Evolutionary conservation across 2,888 invertebrate species (phyloP).

Genomic region (Gibbula magus): DNA sequence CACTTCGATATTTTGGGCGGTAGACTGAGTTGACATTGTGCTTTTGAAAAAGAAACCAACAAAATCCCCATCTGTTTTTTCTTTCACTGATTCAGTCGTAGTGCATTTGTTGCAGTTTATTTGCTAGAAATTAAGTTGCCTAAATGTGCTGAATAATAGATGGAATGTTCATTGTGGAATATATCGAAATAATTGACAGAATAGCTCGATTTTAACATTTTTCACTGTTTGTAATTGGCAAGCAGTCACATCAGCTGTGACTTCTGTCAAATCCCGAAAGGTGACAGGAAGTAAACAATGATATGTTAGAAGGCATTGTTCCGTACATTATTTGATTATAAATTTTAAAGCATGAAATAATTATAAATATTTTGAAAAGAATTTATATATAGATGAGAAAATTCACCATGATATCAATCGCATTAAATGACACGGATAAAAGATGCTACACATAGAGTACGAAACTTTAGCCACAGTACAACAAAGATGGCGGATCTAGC

Average conservation of each 20-base stretch:
- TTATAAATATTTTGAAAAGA: too few species aligned
- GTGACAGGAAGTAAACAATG: slow-evolving; percentile 5
- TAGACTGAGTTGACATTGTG: neutral
- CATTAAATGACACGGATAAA: neutral
- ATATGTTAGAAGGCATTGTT: too few species aligned
- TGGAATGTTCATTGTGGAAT: too few species aligned
- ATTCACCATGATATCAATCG: too few species aligned
- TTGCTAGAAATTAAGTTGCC: neutral
- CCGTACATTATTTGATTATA: too few species aligned
- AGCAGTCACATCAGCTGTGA: too few species aligned
- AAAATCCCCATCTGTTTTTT: neutral
- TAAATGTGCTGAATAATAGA: neutral
- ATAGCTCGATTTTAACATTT: too few species aligned
- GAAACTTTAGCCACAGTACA: neutral
- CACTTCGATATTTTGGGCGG: slow-evolving; percentile 20
- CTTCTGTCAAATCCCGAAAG: neutral
- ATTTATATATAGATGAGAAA: too few species aligned
- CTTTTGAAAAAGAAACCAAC: slow-evolving; percentile 12
- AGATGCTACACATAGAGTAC: neutral
- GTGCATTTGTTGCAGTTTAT: neutral
- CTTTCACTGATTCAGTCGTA: neutral
- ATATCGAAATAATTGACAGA: too few species aligned
- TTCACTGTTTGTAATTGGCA: too few species aligned
- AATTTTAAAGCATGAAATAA: too few species aligned
- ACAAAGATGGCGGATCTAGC: slow-evolving; percentile 55